Evolutionary conservation across 2,888 invertebrate species (phyloP).

Genomic region (Lamproptera curius): DNA sequence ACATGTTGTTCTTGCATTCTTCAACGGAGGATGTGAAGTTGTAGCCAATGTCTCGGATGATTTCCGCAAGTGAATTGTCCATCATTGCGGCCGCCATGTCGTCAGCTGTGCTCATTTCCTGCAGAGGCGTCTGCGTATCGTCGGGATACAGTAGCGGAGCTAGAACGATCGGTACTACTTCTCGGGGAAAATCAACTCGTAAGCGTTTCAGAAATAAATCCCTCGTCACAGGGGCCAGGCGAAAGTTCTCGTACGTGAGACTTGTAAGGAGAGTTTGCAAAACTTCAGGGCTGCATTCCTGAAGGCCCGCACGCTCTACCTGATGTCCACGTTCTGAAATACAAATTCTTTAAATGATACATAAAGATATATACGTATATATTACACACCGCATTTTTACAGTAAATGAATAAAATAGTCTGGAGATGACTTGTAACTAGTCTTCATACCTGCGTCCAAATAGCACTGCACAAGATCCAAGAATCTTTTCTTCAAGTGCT

Average conservation of each 20-base stretch:
- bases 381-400: too few species aligned
- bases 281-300: slow-evolving; percentile 94
- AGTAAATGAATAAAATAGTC: not conserved
- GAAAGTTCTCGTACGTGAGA: slow-evolving; percentile 79
- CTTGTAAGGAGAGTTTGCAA: slow-evolving; percentile 87
- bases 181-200: slow-evolving; percentile 91
- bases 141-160: slow-evolving; percentile 92
- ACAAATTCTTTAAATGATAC: too few species aligned
- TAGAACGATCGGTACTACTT: slow-evolving; percentile 92
- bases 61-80: slow-evolving; percentile 90
- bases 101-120: slow-evolving; percentile 80
- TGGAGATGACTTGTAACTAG: not conserved
- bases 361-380: too few species aligned
- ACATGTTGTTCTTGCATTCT: slow-evolving; percentile 90
- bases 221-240: slow-evolving; percentile 85
- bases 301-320: slow-evolving; percentile 88
- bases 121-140: slow-evolving; percentile 82
- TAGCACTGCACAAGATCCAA: slow-evolving; percentile 92
- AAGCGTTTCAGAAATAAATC: slow-evolving; percentile 89
- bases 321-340: slow-evolving; percentile 80
- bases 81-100: slow-evolving; percentile 80
- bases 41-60: slow-evolving; percentile 95
- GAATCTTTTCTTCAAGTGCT: slow-evolving; percentile 89
- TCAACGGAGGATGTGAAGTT: slow-evolving; percentile 91
- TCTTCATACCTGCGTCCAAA: slow-evolving; percentile 86